Conservation (phyloP, 2,888 invertebrate species). For the Nomada lathburiana region DNA sequence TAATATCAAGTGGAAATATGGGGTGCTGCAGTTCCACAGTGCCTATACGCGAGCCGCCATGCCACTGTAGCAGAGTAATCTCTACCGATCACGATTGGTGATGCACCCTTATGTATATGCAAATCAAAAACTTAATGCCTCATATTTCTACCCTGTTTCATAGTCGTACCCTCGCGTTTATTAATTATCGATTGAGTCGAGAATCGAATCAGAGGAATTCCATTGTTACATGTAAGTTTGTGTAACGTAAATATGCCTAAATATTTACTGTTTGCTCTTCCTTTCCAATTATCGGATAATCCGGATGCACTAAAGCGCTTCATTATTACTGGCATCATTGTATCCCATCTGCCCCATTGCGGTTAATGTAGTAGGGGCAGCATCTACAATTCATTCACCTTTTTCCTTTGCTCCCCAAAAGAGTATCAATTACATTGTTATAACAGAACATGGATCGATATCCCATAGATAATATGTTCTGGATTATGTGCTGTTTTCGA, state of each 20-base stretch:
- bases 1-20: too few species aligned
- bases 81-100: too few species aligned
- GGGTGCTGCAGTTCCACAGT: too few species aligned
- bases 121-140: too few species aligned
- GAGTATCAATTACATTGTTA: slow-evolving; percentile 84
- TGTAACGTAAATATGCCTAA: not conserved
- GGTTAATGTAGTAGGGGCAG: slow-evolving; percentile 37
- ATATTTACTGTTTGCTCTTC: slow-evolving; percentile 27
- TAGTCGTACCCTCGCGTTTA: too few species aligned
- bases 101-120: too few species aligned
- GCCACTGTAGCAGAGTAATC: too few species aligned
- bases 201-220: too few species aligned
- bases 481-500: slow-evolving; percentile 82
- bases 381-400: slow-evolving; percentile 15
- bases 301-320: slow-evolving; percentile 74
- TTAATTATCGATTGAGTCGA: too few species aligned
- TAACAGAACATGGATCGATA: slow-evolving; percentile 78
- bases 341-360: slow-evolving; percentile 77
- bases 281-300: slow-evolving; percentile 80
- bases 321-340: slow-evolving; percentile 78
- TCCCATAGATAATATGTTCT: slow-evolving; percentile 76
- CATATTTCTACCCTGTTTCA: too few species aligned
- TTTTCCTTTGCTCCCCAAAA: slow-evolving; percentile 44
- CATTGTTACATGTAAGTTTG: too few species aligned
- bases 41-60: too few species aligned